Percentiles rank a stretch among this genome's conserved stretches.
Conservation (phyloP, 2,888 invertebrate genomes). For the Rhamphomyia laevipes region DNA sequence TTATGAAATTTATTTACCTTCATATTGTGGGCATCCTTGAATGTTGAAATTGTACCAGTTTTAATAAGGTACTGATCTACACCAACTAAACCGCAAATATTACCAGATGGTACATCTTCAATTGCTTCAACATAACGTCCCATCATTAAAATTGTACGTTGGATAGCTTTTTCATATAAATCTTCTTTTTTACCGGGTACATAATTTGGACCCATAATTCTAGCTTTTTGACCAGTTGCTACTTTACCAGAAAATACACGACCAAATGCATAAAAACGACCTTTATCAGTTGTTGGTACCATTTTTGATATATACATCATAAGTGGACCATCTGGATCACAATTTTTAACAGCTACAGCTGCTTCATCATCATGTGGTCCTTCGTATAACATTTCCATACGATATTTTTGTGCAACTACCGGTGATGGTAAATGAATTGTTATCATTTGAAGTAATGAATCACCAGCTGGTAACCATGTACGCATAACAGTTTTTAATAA, state of each 20-base stretch:
- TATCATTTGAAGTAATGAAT: constrained; percentile 99
- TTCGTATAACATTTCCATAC: constrained; percentile 99
- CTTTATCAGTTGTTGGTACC: constrained; percentile 99
- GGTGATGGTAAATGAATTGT: constrained; percentile 99
- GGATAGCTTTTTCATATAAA: constrained; percentile 96
- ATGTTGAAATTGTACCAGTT: constrained; percentile 98
- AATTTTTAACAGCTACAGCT: constrained; percentile 80
- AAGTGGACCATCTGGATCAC: constrained; percentile 92
- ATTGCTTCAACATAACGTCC: constrained; percentile 99
- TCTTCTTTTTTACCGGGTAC: constrained; percentile 98
- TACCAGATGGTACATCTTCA: constrained; percentile 97
- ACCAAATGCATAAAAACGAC: constrained; percentile 99
- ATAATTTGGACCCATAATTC: constrained; percentile 99
- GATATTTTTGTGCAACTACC: constrained; percentile 96
- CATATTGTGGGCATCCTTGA: constrained; percentile 99
- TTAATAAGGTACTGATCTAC: constrained; percentile 99
- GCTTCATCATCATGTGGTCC: constrained; percentile 95
- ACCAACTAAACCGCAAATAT: constrained; percentile 99
- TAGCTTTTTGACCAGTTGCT: constrained; percentile 81
- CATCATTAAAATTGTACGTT: constrained; percentile 99
- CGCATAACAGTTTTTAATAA: constrained; percentile 97
- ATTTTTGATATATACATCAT: constrained; percentile 99
- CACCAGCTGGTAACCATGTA: constrained; percentile 98
- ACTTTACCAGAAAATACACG: constrained; percentile 98
- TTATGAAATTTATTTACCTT: constrained; percentile 43